These are phyloP conservation scores for Henicopernis longicauda DNA, from an alignment of 2,113 vertebrate genomes.

Conservation along the genomic window DNA sequence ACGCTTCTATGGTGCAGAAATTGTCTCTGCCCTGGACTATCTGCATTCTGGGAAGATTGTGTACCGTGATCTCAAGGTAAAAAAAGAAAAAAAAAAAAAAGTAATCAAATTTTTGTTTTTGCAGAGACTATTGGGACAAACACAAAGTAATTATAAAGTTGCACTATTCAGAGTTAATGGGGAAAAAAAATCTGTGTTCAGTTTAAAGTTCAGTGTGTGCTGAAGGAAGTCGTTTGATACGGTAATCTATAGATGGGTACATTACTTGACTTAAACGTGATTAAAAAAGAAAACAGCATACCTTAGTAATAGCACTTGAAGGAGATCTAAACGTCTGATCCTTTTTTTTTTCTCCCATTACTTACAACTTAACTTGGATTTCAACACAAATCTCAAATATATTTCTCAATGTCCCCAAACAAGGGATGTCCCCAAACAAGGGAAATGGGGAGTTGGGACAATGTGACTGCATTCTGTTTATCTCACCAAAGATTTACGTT, in stretches of 20 bases:
- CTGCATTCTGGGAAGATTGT: constrained; percentile 98
- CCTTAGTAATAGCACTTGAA: neutral
- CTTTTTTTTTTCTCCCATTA: neutral
- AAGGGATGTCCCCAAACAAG: neutral
- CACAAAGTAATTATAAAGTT: constrained; percentile 77
- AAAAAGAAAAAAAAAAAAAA: constrained; percentile 62
- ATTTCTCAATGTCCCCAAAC: neutral
- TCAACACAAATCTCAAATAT: neutral
- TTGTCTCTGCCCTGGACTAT: constrained; percentile 97
- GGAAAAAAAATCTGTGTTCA: neutral
- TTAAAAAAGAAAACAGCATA: neutral
- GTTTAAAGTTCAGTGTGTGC: neutral
- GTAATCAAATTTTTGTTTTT: constrained; percentile 74
- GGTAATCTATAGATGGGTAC: neutral
- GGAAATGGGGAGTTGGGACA: neutral
- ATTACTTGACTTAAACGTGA: neutral
- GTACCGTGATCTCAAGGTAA: constrained; percentile 99
- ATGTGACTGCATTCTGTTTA: neutral
- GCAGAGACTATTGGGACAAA: constrained; percentile 68
- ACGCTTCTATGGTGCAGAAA: constrained; percentile 97
- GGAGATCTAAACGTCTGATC: neutral
- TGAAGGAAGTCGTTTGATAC: neutral
- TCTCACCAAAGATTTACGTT: neutral
- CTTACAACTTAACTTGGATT: neutral
- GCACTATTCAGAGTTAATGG: constrained; percentile 50